Evolutionary conservation across 2,888 invertebrate genomes (phyloP).

Genomic region (Meta bourneti): DNA sequence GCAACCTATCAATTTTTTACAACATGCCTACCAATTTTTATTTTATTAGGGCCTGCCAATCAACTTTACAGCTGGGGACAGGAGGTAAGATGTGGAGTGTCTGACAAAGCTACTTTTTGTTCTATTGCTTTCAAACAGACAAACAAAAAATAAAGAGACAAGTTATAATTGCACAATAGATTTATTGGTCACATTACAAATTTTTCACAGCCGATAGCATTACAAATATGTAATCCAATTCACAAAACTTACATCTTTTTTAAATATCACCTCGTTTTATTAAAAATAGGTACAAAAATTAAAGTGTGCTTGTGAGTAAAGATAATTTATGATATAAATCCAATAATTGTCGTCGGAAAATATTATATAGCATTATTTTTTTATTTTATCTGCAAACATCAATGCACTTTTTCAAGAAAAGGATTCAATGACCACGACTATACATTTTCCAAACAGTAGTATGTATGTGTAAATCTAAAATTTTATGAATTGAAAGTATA

Average conservation of each 20-base stretch:
- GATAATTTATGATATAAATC: constrained; percentile 19
- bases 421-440: background rate
- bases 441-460: background rate
- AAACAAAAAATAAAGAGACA: too few relatives aligned
- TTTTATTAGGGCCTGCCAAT: too few relatives aligned
- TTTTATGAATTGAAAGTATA: background rate
- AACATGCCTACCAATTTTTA: too few relatives aligned
- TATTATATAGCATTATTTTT: background rate
- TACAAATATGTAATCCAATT: constrained; percentile 7
- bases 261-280: constrained; percentile 9
- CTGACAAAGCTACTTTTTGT: too few relatives aligned
- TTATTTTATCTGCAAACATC: background rate
- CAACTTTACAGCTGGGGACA: too few relatives aligned
- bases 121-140: too few relatives aligned
- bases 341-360: constrained; percentile 6
- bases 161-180: background rate
- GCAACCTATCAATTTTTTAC: too few relatives aligned
- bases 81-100: too few relatives aligned
- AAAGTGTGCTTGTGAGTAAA: background rate
- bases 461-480: background rate
- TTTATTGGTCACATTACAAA: constrained; percentile 29
- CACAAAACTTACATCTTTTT: background rate
- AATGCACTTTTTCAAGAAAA: background rate
- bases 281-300: constrained; percentile 26
- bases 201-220: background rate